A percentile compares a stretch with the other conserved stretches of the same genome.
These are phyloP conservation scores for Condylura cristata DNA, from an alignment of 2,113 vertebrate genomes.

Conservation along the genomic window DNA sequence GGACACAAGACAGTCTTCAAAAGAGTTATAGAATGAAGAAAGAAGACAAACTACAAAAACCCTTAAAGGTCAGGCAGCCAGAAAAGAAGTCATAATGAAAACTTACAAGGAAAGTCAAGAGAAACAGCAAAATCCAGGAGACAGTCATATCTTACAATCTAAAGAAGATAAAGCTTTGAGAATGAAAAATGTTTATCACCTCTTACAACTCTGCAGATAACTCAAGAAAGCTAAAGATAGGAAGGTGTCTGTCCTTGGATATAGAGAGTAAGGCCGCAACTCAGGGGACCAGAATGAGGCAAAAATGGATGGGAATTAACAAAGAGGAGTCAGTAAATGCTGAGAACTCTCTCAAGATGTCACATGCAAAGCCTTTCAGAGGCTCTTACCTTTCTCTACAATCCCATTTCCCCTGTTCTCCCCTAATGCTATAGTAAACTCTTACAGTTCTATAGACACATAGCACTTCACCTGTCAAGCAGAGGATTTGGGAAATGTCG, in stretches of 20 bases:
- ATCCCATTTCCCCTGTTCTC: background rate
- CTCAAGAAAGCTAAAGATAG: background rate
- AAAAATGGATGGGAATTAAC: constrained; percentile 19
- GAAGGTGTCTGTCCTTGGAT: background rate
- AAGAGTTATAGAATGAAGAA: background rate
- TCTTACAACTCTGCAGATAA: background rate
- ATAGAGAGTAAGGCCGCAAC: background rate
- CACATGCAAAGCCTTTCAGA: background rate
- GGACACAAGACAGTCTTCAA: background rate
- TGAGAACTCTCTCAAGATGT: constrained; percentile 9
- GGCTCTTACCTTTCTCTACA: background rate
- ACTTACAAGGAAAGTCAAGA: background rate
- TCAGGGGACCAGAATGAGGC: background rate
- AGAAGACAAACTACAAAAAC: background rate
- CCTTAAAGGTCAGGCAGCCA: background rate
- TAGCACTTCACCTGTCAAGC: background rate
- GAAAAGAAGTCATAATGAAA: constrained; percentile 30
- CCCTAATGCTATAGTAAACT: background rate
- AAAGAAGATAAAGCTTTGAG: background rate
- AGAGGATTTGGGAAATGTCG: background rate
- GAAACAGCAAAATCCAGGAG: constrained; percentile 31
- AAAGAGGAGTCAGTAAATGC: background rate
- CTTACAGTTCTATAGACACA: background rate
- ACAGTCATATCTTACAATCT: background rate
- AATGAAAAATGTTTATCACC: background rate